phyloP scores from a whole-genome alignment of 2,888 invertebrate species.

The Clitarchus hookeri region DNA sequence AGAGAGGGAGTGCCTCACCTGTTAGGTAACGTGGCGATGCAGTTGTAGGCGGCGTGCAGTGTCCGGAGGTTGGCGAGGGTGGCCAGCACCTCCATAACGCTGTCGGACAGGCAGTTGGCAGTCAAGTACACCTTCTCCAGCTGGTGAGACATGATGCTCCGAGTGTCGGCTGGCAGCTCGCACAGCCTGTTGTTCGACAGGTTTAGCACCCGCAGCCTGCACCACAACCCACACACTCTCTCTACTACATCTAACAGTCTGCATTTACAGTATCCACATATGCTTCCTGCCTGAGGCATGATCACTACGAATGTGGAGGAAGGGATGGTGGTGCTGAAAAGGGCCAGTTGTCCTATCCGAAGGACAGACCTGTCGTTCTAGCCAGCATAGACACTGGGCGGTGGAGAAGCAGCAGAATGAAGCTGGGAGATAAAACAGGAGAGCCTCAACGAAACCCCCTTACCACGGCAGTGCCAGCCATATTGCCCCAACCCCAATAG shows the following conservation, averaged over 20 bases:
- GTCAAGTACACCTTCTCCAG: conserved; percentile 74
- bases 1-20: conserved; percentile 51
- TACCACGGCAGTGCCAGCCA: too few relatives aligned
- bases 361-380: too few relatives aligned
- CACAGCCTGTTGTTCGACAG: conserved; percentile 78
- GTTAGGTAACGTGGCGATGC: conserved; percentile 72
- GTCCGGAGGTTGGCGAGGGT: conserved; percentile 68
- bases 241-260: conserved; percentile 18
- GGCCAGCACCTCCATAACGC: conserved; percentile 67
- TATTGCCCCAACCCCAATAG: too few relatives aligned
- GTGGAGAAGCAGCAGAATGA: too few relatives aligned
- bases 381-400: too few relatives aligned
- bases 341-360: too few relatives aligned
- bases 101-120: conserved; percentile 76
- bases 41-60: conserved; percentile 79
- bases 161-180: conserved; percentile 61
- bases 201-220: conserved; percentile 69
- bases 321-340: too few relatives aligned
- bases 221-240: conserved; percentile 30
- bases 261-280: background rate
- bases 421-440: too few relatives aligned
- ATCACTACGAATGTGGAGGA: too few relatives aligned
- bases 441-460: too few relatives aligned
- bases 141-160: conserved; percentile 59
- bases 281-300: too few relatives aligned